Evolutionary conservation across 2,888 invertebrate genomes (phyloP).

Genomic region (Thymelicus lineola): DNA sequence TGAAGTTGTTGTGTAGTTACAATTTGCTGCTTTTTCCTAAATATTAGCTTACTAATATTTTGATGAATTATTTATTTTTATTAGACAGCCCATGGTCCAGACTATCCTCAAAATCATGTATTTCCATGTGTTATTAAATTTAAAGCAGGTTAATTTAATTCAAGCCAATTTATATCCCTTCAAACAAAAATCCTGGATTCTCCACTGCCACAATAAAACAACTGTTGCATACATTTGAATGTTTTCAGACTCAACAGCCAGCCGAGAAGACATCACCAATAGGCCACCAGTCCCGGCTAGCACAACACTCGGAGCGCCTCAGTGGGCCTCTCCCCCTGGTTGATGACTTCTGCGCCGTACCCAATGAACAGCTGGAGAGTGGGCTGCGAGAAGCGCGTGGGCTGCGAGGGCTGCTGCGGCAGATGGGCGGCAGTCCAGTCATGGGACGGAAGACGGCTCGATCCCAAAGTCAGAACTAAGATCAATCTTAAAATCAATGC

Average conservation of each 20-base stretch:
- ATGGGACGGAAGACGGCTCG: conserved; percentile 88
- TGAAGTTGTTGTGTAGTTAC: too few relatives aligned
- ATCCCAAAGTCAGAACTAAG: conserved; percentile 78
- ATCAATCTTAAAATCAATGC: neutral
- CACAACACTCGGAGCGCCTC: conserved; percentile 84
- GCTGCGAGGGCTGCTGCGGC: conserved; percentile 91
- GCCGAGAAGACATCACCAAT: conserved; percentile 76
- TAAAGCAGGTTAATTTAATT: too few relatives aligned
- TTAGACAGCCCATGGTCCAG: too few relatives aligned
- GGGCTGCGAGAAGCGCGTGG: conserved; percentile 89
- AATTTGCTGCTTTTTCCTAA: too few relatives aligned
- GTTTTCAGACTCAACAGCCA: conserved; percentile 49
- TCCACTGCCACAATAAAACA: too few relatives aligned
- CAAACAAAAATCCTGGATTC: too few relatives aligned
- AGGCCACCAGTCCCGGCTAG: conserved; percentile 87
- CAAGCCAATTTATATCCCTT: too few relatives aligned
- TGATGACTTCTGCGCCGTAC: conserved; percentile 96
- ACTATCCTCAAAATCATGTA: too few relatives aligned
- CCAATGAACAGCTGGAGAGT: conserved; percentile 89
- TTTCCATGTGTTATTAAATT: too few relatives aligned
- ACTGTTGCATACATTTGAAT: neutral
- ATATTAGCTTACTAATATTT: too few relatives aligned
- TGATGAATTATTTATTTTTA: too few relatives aligned
- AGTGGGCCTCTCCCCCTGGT: conserved; percentile 91
- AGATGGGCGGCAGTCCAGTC: conserved; percentile 94